phyloP scores from a whole-genome alignment of 1,140 invertebrate species.

The Lamellibrachia luymesi region DNA sequence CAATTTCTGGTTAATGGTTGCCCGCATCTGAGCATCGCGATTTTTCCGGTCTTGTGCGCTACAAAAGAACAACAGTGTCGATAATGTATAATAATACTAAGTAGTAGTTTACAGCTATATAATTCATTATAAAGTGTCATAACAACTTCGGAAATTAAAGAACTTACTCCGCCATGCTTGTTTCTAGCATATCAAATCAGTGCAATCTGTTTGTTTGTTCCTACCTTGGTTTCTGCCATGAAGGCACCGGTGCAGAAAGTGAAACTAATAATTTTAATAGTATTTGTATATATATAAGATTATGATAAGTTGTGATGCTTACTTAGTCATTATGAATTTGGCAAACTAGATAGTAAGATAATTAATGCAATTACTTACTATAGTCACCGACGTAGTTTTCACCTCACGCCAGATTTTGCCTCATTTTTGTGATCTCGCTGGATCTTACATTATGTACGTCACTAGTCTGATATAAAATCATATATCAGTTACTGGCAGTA shows the following conservation, averaged over 20 bases:
- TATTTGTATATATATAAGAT: too few species aligned
- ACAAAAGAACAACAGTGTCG: conserved; percentile 19
- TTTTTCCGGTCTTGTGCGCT: conserved; percentile 48
- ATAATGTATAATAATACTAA: background rate
- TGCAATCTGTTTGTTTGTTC: background rate
- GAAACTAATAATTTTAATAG: too few species aligned
- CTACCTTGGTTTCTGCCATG: background rate
- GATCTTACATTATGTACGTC: too few species aligned
- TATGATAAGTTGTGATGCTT: too few species aligned
- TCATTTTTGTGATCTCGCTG: too few species aligned
- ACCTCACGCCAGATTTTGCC: too few species aligned
- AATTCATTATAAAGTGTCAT: background rate
- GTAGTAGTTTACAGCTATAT: background rate
- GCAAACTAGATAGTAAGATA: too few species aligned
- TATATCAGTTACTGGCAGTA: too few species aligned
- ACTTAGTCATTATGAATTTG: too few species aligned
- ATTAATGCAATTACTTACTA: too few species aligned
- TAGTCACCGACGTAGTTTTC: too few species aligned
- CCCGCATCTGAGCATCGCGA: conserved; percentile 56
- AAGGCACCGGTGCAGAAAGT: background rate
- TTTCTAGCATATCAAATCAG: background rate
- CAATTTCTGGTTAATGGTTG: conserved; percentile 57
- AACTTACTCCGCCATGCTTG: background rate
- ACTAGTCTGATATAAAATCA: too few species aligned
- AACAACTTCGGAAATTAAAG: background rate